A percentile compares a stretch with the other conserved stretches of the same genome.
These are phyloP conservation scores for Arge pagana DNA, from an alignment of 2,888 invertebrate species.

Conservation along the genomic window DNA sequence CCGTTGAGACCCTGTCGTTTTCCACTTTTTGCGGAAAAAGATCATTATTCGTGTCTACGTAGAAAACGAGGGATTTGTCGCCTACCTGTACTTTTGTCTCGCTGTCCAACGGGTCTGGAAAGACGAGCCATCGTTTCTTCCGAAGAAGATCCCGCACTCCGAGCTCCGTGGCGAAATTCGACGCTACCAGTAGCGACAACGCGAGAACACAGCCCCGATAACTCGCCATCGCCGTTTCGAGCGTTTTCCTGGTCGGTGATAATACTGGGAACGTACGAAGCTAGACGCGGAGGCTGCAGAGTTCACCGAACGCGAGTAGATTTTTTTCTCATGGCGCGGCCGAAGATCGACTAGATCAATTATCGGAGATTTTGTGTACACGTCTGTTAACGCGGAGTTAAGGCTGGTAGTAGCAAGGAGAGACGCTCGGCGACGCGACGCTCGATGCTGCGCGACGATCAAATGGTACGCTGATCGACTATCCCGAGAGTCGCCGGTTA, in stretches of 20 bases:
- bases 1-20: too few relatives aligned
- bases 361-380: constrained; percentile 35
- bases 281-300: not conserved
- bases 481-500: constrained; percentile 5
- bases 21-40: too few relatives aligned
- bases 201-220: too few relatives aligned
- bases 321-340: constrained; percentile 8
- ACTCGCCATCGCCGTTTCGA: constrained; percentile 1
- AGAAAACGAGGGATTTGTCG: not conserved
- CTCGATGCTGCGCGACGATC: constrained; percentile 7
- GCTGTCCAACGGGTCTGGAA: constrained; percentile 43
- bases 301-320: constrained; percentile 1
- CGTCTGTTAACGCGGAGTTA: constrained; percentile 34
- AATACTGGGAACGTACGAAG: not conserved
- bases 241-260: not conserved
- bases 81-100: constrained; percentile 48
- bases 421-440: not conserved
- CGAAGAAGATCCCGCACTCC: constrained; percentile 30
- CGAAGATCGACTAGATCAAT: too few relatives aligned
- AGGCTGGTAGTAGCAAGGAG: not conserved
- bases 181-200: too few relatives aligned
- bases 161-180: too few relatives aligned
- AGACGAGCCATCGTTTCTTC: constrained; percentile 39
- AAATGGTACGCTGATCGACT: constrained; percentile 4
- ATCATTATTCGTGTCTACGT: too few relatives aligned